These are phyloP conservation scores for Pachydiplax longipennis DNA, from an alignment of 2,888 invertebrate species.

Conservation along the genomic window DNA sequence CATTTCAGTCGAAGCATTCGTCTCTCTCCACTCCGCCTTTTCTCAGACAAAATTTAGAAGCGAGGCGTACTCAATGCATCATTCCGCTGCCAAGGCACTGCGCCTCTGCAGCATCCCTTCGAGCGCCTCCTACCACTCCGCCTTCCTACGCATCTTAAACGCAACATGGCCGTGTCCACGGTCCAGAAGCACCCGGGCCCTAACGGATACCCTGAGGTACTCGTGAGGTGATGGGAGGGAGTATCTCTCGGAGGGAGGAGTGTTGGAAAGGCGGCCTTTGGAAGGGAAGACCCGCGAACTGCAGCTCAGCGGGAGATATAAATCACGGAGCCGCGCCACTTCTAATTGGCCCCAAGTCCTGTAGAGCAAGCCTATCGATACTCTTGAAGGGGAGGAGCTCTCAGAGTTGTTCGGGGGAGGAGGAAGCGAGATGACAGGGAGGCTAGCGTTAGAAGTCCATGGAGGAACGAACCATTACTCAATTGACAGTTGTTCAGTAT, in stretches of 20 bases:
- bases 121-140: not conserved
- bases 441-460: not conserved
- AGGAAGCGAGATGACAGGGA: not conserved
- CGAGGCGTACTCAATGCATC: not conserved
- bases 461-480: not conserved
- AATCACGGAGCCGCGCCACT: slow-evolving; percentile 38
- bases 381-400: slow-evolving; percentile 11
- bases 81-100: not conserved
- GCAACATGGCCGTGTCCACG: slow-evolving; percentile 13
- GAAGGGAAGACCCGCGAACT: slow-evolving; percentile 33
- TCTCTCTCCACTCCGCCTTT: slow-evolving; percentile 6
- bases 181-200: not conserved
- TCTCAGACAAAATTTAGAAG: slow-evolving; percentile 29
- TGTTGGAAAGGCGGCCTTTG: not conserved
- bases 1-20: slow-evolving; percentile 19
- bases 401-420: not conserved
- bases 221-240: not conserved
- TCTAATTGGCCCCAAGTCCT: slow-evolving; percentile 43
- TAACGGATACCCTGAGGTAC: not conserved
- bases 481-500: not conserved
- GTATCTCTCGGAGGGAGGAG: slow-evolving; percentile 8
- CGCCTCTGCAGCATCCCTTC: not conserved
- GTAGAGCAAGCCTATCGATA: slow-evolving; percentile 44
- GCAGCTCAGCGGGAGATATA: slow-evolving; percentile 38
- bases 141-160: not conserved